phyloP scores from a whole-genome alignment of 1,140 invertebrate species.

The Zaprionus taronus region DNA sequence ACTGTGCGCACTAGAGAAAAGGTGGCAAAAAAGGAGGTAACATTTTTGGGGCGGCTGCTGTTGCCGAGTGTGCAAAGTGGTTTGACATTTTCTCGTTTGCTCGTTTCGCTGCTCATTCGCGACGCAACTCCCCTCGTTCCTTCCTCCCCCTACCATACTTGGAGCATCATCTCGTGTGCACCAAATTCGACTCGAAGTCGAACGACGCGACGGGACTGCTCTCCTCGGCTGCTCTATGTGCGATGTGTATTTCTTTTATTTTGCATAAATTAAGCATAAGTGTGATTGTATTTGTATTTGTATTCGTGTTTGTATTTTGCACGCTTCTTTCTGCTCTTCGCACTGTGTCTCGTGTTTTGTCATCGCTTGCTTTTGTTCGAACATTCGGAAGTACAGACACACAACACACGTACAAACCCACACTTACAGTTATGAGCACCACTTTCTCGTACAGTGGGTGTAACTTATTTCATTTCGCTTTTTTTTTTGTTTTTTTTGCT shows the following conservation, averaged over 20 bases:
- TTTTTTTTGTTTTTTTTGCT: conserved; percentile 16
- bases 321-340: conserved; percentile 22
- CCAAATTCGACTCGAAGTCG: conserved; percentile 63
- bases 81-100: conserved; percentile 78
- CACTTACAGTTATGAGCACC: conserved; percentile 37
- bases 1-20: conserved; percentile 49
- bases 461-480: conserved; percentile 62
- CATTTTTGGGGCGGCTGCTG: conserved; percentile 56
- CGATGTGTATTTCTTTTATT: conserved; percentile 78
- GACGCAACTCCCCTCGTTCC: conserved; percentile 19
- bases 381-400: conserved; percentile 58
- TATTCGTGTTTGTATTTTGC: conserved; percentile 26
- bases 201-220: not conserved
- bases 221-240: not conserved
- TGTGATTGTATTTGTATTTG: conserved; percentile 65
- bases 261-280: conserved; percentile 83
- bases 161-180: conserved; percentile 56
- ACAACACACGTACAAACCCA: conserved; percentile 22
- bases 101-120: conserved; percentile 74
- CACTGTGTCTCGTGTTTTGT: conserved; percentile 39
- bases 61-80: conserved; percentile 74
- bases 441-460: conserved; percentile 41
- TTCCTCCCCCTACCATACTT: not conserved
- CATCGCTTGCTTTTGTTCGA: conserved; percentile 64
- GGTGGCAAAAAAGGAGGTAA: conserved; percentile 47